Evolutionary conservation across 2,113 vertebrate species (phyloP), one percentile per base, ranked within the genome.

Genomic region (Boulengeromyrus knoepffleri): DNA sequence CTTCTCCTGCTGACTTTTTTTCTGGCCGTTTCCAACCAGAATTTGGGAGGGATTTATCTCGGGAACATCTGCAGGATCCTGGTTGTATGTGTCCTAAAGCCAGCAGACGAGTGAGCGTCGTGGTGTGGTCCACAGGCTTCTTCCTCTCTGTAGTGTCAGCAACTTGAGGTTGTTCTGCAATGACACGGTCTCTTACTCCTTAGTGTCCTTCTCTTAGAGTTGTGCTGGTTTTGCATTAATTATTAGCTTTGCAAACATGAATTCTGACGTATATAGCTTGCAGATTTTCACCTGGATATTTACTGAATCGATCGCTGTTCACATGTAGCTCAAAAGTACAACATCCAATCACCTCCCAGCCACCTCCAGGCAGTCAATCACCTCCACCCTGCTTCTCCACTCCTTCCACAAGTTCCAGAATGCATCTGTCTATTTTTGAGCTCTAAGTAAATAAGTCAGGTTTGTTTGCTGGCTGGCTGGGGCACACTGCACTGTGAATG

Each of bases 401-500:
- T 46, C 45, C 42, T 24, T 45, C 21, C 17, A 8, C n/a, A 53
- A 7, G 85, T 53, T 46, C 24, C 13, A n/a, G 24, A 88, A 85
- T 46, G 15, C 15, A 36, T 24, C 15, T 12, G 56, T 19, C 36
- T 88, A 19, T 42, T 66, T 92, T 83, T 80, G 52, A 85, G 58
- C 74, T 49, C 70, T 47, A 86, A 88, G 91, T 93, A 91, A 91
- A 91, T 36, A 53, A 90, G 90, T 90, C 90, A 85, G 89, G 86
- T 10, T 39, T 49, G 90, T 92, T 92, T 92, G 56, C 53, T 24
- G 31, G 49, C 50, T 39, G 85, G 56, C 80, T 87, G 86, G 52
- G 83, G 84, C 85, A 53, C 27, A 52, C 85, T 47, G 47, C 52
- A 13, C 7, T 15, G 85, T 89, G 50, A 66, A 85, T 90, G 77